phyloP scores from a whole-genome alignment of 2,888 invertebrate species.

The Cataglyphis livida region DNA sequence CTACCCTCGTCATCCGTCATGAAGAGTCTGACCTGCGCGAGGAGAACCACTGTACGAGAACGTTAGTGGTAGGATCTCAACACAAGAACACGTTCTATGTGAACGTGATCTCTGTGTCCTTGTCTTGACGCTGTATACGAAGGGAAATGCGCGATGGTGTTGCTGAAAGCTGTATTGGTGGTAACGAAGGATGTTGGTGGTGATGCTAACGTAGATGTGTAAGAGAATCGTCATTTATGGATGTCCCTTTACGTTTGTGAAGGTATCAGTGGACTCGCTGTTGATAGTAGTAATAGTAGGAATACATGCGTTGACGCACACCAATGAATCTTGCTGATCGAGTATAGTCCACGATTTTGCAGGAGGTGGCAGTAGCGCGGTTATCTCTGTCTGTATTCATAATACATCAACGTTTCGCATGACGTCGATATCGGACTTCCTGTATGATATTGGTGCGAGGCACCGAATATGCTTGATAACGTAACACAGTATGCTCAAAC shows the following conservation, averaged over 20 bases:
- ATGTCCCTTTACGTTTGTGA: neutral
- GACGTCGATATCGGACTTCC: slow-evolving; percentile 51
- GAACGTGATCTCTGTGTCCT: neutral
- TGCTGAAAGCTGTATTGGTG: slow-evolving; percentile 59
- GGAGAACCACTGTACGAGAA: slow-evolving; percentile 70
- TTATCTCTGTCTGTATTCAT: slow-evolving; percentile 54
- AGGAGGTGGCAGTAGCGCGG: slow-evolving; percentile 29
- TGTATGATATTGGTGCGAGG: slow-evolving; percentile 28
- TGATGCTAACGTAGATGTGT: neutral
- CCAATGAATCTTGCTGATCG: slow-evolving; percentile 29
- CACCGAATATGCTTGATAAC: slow-evolving; percentile 37
- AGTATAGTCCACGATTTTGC: slow-evolving; percentile 48
- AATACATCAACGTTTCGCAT: slow-evolving; percentile 48
- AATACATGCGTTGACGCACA: neutral
- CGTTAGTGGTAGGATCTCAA: slow-evolving; percentile 57
- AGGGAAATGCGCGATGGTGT: slow-evolving; percentile 35
- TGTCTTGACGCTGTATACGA: slow-evolving; percentile 13
- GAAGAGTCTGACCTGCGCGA: slow-evolving; percentile 68
- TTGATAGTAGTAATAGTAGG: neutral
- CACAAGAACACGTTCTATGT: neutral
- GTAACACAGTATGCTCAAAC: slow-evolving; percentile 15
- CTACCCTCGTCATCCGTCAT: slow-evolving; percentile 66
- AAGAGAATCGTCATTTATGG: slow-evolving; percentile 7
- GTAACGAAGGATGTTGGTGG: slow-evolving; percentile 38
- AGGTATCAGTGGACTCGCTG: slow-evolving; percentile 1